Evolutionary conservation across 1,140 invertebrate genomes (phyloP).

Genomic region (Drosophila murphyi): DNA sequence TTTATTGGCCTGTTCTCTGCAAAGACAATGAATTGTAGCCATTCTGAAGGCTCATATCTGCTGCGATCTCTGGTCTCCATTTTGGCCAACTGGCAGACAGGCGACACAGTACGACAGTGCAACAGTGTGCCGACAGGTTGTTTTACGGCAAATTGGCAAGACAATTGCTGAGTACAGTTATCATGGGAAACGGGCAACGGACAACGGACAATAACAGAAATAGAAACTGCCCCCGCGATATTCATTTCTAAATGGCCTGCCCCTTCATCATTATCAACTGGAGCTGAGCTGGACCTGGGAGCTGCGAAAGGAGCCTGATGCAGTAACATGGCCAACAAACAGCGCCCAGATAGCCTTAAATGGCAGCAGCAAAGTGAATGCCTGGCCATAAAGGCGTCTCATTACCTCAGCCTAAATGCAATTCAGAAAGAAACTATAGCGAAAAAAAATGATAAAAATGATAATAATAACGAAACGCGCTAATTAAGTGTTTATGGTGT

Average conservation of each 20-base stretch:
- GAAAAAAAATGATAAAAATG: neutral
- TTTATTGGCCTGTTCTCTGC: conserved; percentile 38
- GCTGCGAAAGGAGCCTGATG: conserved; percentile 41
- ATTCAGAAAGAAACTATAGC: neutral
- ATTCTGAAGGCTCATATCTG: conserved; percentile 64
- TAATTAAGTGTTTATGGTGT: conserved; percentile 79
- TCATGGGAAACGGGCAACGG: conserved; percentile 62
- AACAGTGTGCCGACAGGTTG: conserved; percentile 65
- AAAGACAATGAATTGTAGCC: conserved; percentile 77
- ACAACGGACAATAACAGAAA: conserved; percentile 18
- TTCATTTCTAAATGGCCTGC: conserved; percentile 52
- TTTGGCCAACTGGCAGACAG: conserved; percentile 53
- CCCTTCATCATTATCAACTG: conserved; percentile 74
- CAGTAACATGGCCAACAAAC: conserved; percentile 42
- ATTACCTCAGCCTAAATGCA: conserved; percentile 29
- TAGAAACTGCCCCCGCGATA: conserved; percentile 32
- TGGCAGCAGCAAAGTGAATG: conserved; percentile 66
- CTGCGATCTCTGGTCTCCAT: conserved; percentile 53
- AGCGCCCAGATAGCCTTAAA: conserved; percentile 71
- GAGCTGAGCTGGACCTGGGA: neutral
- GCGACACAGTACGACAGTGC: conserved; percentile 33
- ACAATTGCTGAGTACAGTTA: conserved; percentile 75
- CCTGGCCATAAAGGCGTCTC: conserved; percentile 52
- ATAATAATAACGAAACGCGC: conserved; percentile 25
- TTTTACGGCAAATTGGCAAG: conserved; percentile 71